Evolutionary conservation across 1,140 invertebrate genomes (phyloP), one percentile per base, ranked within the genome.

Genomic region (Teleopsis dalmanni): DNA sequence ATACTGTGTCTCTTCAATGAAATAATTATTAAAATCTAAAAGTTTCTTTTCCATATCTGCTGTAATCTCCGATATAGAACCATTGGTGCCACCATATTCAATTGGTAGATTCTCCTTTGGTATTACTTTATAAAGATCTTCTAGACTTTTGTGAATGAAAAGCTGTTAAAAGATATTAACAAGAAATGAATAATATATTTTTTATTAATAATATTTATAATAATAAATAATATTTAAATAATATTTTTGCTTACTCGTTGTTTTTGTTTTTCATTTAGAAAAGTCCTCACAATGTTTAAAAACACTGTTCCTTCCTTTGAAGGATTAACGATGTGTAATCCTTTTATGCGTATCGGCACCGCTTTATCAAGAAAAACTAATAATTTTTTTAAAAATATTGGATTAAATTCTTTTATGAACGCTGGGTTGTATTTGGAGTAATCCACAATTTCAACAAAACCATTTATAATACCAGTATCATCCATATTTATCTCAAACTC

Each of bases 31-130:
- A 35, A 71, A 70, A 41, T 54, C 59, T 16, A 72, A 56, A 16
- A 77, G 45, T 55, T 76, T 75, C 27, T 70, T 71, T 47, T 76
- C 75, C 70, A 74, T 77, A 36, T 74, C 53, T 36, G 70, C 76
- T 73, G 64, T 46, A 38, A 70, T 65, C 27, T 76, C 74, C 47
- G 41, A 56, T 10, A 73, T 48, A 0, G 72, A 53, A 29, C 76
- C 76, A 52, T 70, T 73, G 35, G 60, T 58, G 5, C 74, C 75
- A 3, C 77, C 76, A 45, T 72, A 75, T 47, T 79, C 78, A 29
- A 72, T 72, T 3, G 78, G 76, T 10, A 76, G 43, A 18, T 71
- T 56, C 11, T 74, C 67, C 34, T 61, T 43, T 1, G 73, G 70
- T 19, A 76, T 54, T 40, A 55, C 65, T 53, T 74, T 63, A 18